Evolutionary conservation across 2,113 vertebrate genomes (phyloP), one percentile per base, ranked within the genome.

Genomic region (Planiliza haematocheilus): DNA sequence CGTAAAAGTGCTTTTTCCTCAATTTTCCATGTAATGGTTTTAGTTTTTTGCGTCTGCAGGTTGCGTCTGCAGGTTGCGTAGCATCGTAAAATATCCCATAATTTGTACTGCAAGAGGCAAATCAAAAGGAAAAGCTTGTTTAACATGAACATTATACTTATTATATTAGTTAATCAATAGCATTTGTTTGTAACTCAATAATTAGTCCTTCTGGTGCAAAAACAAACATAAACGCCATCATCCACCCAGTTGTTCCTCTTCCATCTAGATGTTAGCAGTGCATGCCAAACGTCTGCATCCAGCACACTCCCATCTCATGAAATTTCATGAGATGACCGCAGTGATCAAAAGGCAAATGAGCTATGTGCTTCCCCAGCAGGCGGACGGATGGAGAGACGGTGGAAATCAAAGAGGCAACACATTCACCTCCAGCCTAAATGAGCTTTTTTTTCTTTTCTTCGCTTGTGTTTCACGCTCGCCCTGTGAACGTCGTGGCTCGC

Each of bases 301-400:
- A 39, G 51, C n/a, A 11, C 21, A 8, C 37, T 59, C 16, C 64
- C 10, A 8, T 82, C 68, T 73, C 74, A 55, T 70, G 69, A 74
- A 69, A 69, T 69, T 64, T 74, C 59, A 74, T 74, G 64, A 74
- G 69, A 43, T 41, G 48, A 71, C 57, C 16, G 0, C 58, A 49
- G 64, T 39, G 59, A 76, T 68, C 62, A 59, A 55, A 68, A 72
- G 39, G 76, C 65, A 71, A 71, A 83, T 62, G 60, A 59, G 45
- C 38, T 36, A 10, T 24, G 30, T 73, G 63, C 57, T 71, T 61
- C 61, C 37, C 38, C 55, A 62, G 68, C 52, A 68, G 56, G 56
- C 30, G 57, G 45, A 61, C 21, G 9, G 7, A 36, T 20, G 53
- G 53, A 48, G 59, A 3, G 11, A 10, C 9, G 46, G 20, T 13